Percentiles rank a stretch among this genome's conserved stretches.
Conservation (phyloP, 2,888 invertebrate genomes). For the Cephus pygmeus region DNA sequence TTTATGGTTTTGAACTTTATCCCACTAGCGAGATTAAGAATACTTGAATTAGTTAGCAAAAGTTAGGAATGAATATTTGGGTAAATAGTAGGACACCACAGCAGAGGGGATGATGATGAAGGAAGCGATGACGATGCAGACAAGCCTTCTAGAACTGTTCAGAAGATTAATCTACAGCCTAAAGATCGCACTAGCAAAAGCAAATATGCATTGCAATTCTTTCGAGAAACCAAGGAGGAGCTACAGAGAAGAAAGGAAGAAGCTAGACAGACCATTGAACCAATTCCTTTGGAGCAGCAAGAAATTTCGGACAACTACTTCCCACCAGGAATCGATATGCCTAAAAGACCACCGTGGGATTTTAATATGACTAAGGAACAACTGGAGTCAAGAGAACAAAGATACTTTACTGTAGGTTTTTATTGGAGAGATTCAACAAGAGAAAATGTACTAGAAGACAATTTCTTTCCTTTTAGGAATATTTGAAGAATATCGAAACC, state of each 20-base stretch:
- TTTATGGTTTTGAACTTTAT: too few species aligned
- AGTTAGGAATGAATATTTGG: too few species aligned
- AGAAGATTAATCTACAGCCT: conserved; percentile 77
- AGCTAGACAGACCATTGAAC: conserved; percentile 71
- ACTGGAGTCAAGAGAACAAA: conserved; percentile 83
- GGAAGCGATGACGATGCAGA: conserved; percentile 55
- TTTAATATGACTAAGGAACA: conserved; percentile 78
- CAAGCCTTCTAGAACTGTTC: conserved; percentile 47
- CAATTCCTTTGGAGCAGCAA: conserved; percentile 71
- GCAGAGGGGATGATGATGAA: conserved; percentile 55
- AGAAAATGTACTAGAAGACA: not conserved
- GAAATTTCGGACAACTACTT: conserved; percentile 80
- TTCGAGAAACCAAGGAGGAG: conserved; percentile 82
- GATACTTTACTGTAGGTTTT: conserved; percentile 78
- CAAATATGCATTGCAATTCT: conserved; percentile 85
- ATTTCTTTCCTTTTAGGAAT: conserved; percentile 72
- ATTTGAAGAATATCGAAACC: conserved; percentile 75
- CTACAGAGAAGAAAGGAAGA: conserved; percentile 76
- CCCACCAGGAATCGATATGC: conserved; percentile 78
- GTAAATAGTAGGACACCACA: conserved; percentile 28
- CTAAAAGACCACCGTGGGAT: conserved; percentile 88
- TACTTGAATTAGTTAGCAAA: too few species aligned
- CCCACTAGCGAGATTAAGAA: too few species aligned
- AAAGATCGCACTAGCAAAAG: conserved; percentile 68
- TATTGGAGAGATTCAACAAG: not conserved